These are phyloP conservation scores for Palythoa grandiflora DNA, from an alignment of 92 coral and sea anemone genomes.

Conservation along the genomic window DNA sequence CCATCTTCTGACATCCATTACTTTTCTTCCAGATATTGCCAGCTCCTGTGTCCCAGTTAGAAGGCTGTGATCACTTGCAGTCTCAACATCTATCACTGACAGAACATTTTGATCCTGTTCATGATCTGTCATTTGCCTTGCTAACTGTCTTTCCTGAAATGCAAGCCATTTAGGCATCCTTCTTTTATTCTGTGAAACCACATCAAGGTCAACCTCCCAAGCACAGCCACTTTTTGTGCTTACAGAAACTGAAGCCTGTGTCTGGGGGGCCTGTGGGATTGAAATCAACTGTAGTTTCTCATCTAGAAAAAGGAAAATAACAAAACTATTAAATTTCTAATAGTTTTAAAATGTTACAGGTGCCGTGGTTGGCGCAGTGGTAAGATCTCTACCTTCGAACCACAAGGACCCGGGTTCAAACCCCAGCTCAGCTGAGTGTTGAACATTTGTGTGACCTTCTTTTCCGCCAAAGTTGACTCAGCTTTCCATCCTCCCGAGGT, in stretches of 20 bases:
- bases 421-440: too few species aligned
- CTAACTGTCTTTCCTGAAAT: not conserved
- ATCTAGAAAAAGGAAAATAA: not conserved
- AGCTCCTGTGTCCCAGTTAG: conserved; percentile 49
- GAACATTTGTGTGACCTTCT: too few species aligned
- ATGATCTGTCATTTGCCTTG: not conserved
- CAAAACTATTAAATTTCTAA: not conserved
- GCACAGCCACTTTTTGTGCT: conserved; percentile 56
- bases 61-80: not conserved
- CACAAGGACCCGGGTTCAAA: too few species aligned
- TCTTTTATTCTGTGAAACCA: conserved; percentile 58
- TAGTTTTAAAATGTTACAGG: not conserved
- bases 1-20: conserved; percentile 81
- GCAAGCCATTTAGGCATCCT: conserved; percentile 21
- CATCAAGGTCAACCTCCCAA: conserved; percentile 81
- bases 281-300: not conserved
- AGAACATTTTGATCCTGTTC: not conserved
- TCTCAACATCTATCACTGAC: not conserved
- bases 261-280: conserved; percentile 6
- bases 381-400: too few species aligned
- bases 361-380: too few species aligned
- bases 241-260: not conserved
- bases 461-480: too few species aligned
- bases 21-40: conserved; percentile 72
- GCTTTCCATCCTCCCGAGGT: too few species aligned